Conservation (phyloP, 2,888 invertebrate genomes). For the Watsonalla cultraria region DNA sequence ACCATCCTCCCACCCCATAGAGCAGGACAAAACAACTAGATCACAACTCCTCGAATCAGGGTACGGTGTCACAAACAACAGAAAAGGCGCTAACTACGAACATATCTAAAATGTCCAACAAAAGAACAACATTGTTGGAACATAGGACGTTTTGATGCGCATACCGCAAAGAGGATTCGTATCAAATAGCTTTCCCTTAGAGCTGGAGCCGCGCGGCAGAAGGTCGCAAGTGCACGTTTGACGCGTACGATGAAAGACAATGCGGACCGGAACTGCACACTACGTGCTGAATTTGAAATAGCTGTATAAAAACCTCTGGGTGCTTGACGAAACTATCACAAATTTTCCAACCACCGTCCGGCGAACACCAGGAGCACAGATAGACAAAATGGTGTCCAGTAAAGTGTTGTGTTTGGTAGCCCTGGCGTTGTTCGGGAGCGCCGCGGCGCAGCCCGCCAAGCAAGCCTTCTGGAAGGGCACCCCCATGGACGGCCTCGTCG, state of each 20-base stretch:
- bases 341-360: constrained; percentile 59
- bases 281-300: constrained; percentile 76
- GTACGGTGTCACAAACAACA: constrained; percentile 76
- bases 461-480: constrained; percentile 84
- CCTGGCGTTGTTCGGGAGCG: constrained; percentile 77
- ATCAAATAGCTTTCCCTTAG: constrained; percentile 78
- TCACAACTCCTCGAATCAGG: constrained; percentile 60
- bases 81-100: constrained; percentile 57
- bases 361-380: constrained; percentile 56
- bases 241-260: constrained; percentile 61
- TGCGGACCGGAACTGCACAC: constrained; percentile 69
- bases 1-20: constrained; percentile 12
- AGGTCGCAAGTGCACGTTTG: constrained; percentile 55
- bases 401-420: constrained; percentile 72
- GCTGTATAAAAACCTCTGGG: constrained; percentile 75
- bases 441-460: constrained; percentile 80
- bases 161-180: constrained; percentile 54
- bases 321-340: constrained; percentile 74
- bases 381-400: constrained; percentile 62
- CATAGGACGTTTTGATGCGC: constrained; percentile 54
- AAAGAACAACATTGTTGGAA: constrained; percentile 31
- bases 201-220: constrained; percentile 46
- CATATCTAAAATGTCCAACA: constrained; percentile 47
- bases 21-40: constrained; percentile 52
- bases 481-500: constrained; percentile 85